phyloP scores from a whole-genome alignment of 2,888 invertebrate species.

The Apamea anceps region DNA sequence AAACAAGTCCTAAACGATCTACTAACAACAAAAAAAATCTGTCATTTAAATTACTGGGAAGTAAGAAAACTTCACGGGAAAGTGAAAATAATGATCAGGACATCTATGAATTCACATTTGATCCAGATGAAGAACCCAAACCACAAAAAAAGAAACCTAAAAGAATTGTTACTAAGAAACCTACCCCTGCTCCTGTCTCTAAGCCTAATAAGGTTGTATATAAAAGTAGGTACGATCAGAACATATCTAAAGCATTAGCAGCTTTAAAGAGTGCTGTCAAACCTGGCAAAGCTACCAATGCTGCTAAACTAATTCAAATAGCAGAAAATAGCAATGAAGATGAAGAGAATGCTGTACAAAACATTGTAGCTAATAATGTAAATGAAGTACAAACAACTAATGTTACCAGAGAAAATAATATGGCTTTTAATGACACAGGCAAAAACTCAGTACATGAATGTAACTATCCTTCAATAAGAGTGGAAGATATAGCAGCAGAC shows the following conservation, averaged over 20 bases:
- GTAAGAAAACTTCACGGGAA: constrained; percentile 71
- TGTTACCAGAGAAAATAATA: constrained; percentile 20
- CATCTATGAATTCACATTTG: constrained; percentile 88
- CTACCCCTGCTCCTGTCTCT: constrained; percentile 60
- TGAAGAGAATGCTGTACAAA: constrained; percentile 17
- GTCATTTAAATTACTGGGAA: constrained; percentile 79
- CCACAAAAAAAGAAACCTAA: constrained; percentile 84
- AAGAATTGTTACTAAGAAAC: constrained; percentile 71
- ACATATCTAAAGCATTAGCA: constrained; percentile 81
- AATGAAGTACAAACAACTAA: constrained; percentile 13
- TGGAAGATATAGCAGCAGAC: constrained; percentile 85
- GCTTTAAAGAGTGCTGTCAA: constrained; percentile 77
- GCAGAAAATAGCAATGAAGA: constrained; percentile 31
- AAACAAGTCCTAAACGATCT: constrained; percentile 47
- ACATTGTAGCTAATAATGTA: constrained; percentile 20
- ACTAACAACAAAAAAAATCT: constrained; percentile 70
- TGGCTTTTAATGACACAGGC: constrained; percentile 47
- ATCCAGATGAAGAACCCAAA: constrained; percentile 85
- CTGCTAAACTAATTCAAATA: constrained; percentile 48
- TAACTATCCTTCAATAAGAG: constrained; percentile 78
- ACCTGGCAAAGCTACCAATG: constrained; percentile 50
- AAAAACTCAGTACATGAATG: constrained; percentile 59
- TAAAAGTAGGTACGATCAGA: constrained; percentile 82
- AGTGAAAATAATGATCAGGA: constrained; percentile 75
- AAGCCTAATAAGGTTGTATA: constrained; percentile 76